These are phyloP conservation scores for Globodera rostochiensis DNA, from an alignment of 1,140 invertebrate species.

Conservation along the genomic window DNA sequence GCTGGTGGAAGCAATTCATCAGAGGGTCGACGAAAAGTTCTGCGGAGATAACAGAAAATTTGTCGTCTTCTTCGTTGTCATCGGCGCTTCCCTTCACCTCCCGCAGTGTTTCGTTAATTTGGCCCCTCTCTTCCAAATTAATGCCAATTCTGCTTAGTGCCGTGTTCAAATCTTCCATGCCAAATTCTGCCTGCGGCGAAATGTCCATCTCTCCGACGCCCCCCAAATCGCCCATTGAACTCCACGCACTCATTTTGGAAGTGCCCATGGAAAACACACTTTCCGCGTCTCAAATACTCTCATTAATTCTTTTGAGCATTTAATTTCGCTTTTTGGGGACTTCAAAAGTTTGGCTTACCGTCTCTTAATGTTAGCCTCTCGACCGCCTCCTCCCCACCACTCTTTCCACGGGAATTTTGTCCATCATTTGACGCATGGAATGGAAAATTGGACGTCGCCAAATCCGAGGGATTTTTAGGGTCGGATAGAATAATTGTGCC, in stretches of 20 bases:
- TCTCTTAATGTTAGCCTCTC: neutral
- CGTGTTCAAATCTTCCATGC: slow-evolving; percentile 7
- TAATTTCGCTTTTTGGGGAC: neutral
- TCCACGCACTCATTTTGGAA: slow-evolving; percentile 20
- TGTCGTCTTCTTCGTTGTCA: slow-evolving; percentile 14
- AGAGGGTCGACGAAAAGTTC: slow-evolving; percentile 29
- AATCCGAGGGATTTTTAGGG: neutral
- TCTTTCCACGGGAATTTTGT: neutral
- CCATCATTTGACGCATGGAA: neutral
- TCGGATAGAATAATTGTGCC: neutral
- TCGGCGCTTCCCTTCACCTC: neutral
- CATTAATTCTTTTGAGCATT: neutral
- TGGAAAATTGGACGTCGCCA: neutral
- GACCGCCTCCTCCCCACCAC: neutral
- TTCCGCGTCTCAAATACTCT: neutral
- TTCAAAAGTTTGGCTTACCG: neutral
- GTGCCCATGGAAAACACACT: slow-evolving; percentile 17
- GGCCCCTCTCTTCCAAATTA: neutral
- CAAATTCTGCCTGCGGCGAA: neutral
- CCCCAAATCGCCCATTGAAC: slow-evolving; percentile 15
- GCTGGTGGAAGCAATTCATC: slow-evolving; percentile 29
- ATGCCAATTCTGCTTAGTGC: neutral
- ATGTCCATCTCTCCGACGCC: slow-evolving; percentile 2
- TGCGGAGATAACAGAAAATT: slow-evolving; percentile 23
- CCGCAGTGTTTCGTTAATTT: neutral